phyloP scores from a whole-genome alignment of 2,113 vertebrate species.

The Ptyas mucosa region DNA sequence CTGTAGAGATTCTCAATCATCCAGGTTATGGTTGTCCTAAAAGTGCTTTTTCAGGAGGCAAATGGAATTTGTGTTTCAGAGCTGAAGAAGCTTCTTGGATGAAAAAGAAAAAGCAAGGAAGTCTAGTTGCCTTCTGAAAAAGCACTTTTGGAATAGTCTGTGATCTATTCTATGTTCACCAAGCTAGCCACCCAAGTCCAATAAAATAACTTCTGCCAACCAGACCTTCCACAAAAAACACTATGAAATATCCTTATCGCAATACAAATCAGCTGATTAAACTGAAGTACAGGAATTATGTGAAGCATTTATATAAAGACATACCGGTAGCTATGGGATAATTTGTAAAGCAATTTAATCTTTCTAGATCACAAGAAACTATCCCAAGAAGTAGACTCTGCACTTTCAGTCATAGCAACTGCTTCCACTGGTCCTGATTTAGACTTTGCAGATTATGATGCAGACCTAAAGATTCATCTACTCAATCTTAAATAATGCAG shows the following conservation, averaged over 20 bases:
- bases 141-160: too few relatives aligned
- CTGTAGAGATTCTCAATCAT: too few relatives aligned
- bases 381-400: not conserved
- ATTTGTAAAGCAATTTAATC: not conserved
- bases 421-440: not conserved
- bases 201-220: not conserved
- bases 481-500: not conserved
- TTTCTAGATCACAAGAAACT: not conserved
- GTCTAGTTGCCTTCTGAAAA: too few relatives aligned
- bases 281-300: not conserved
- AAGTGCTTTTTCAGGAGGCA: too few relatives aligned
- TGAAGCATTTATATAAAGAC: not conserved
- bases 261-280: not conserved
- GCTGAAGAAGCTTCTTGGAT: too few relatives aligned
- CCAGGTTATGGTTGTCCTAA: too few relatives aligned
- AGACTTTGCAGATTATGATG: not conserved
- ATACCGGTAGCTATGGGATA: not conserved
- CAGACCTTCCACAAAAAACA: not conserved
- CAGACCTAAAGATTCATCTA: not conserved
- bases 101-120: too few relatives aligned
- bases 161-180: not conserved
- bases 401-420: not conserved
- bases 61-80: too few relatives aligned
- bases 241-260: not conserved
- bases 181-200: not conserved